Conservation (phyloP, 2,888 invertebrate genomes). For the Trilocha varians region DNA sequence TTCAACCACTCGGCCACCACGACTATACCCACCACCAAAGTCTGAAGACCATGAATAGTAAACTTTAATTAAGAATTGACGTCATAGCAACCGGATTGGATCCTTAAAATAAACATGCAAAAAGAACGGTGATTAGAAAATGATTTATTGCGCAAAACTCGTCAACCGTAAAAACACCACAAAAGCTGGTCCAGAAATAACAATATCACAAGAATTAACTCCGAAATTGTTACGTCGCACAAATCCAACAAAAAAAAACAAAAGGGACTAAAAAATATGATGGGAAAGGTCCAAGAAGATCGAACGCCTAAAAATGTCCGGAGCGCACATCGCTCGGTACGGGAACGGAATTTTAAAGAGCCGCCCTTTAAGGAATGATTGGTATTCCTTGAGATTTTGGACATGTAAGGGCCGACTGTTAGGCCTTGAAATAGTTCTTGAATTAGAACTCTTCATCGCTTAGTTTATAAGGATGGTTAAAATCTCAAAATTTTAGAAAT, state of each 20-base stretch:
- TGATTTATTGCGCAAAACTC: neutral
- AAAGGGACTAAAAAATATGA: constrained; percentile 38
- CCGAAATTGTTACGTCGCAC: constrained; percentile 19
- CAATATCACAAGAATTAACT: constrained; percentile 16
- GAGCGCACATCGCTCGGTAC: constrained; percentile 46
- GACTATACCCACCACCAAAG: no score
- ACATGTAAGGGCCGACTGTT: constrained; percentile 12
- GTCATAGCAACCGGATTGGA: no score
- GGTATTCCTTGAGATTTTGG: constrained; percentile 34
- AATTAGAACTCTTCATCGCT: no score
- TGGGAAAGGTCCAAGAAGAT: constrained; percentile 45
- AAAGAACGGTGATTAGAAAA: no score
- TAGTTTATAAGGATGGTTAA: no score
- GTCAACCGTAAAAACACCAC: neutral
- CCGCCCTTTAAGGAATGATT: constrained; percentile 46
- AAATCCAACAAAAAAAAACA: constrained; percentile 31
- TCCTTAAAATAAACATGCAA: no score
- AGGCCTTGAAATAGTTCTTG: constrained; percentile 4
- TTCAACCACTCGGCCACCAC: no score
- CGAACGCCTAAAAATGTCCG: constrained; percentile 62
- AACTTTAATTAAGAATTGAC: no score
- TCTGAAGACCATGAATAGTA: no score
- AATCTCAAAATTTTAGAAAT: no score
- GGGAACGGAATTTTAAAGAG: constrained; percentile 65
- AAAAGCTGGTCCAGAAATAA: constrained; percentile 6